Evolutionary conservation across 2,113 vertebrate genomes (phyloP).

Genomic region (Prunella fulvescens): DNA sequence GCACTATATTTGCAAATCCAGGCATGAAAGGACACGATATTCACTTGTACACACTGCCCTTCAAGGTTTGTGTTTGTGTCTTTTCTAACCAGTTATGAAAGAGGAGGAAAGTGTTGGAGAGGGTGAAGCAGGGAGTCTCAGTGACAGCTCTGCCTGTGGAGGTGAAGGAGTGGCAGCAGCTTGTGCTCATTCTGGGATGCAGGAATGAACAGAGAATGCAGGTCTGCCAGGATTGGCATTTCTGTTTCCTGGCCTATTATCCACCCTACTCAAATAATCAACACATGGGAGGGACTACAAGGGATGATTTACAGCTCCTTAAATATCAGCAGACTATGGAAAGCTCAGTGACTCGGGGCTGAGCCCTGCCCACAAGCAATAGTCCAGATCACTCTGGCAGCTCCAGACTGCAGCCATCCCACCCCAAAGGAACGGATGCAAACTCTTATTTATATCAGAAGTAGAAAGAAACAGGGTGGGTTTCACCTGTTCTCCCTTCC

Average conservation of each 20-base stretch:
- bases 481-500: neutral
- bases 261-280: neutral
- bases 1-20: neutral
- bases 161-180: neutral
- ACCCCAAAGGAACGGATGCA: neutral
- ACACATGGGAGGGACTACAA: neutral
- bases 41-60: neutral
- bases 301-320: neutral
- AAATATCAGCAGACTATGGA: neutral
- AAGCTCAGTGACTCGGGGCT: rapidly evolving
- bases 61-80: neutral
- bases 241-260: neutral
- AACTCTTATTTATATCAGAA: neutral
- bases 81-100: neutral
- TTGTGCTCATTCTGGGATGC: neutral
- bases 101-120: neutral
- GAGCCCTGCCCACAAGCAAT: neutral
- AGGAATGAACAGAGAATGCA: neutral
- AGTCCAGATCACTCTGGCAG: neutral
- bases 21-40: neutral
- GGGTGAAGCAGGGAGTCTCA: neutral
- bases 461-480: neutral
- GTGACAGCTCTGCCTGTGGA: neutral
- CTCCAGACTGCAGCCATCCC: neutral
- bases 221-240: neutral